Conservation (phyloP, 2,888 invertebrate genomes). For the Cantharis rustica region DNA sequence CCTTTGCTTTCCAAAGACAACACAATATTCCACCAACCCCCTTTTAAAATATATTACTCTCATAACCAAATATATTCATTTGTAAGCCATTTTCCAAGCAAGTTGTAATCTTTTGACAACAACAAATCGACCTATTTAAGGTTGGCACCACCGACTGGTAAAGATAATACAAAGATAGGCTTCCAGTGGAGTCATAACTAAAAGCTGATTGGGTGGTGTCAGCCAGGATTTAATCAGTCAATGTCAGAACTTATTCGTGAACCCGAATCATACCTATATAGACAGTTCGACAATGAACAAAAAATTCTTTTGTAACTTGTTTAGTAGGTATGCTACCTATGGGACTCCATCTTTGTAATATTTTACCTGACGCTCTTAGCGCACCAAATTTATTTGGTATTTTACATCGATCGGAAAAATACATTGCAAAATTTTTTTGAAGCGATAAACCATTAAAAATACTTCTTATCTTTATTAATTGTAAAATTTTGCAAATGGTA, state of each 20-base stretch:
- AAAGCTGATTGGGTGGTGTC: constrained; percentile 49
- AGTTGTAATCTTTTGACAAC: constrained; percentile 38
- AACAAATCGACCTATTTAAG: constrained; percentile 45
- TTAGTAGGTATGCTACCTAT: not conserved
- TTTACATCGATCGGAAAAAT: not conserved
- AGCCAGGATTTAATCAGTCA: constrained; percentile 45
- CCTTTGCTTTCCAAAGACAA: constrained; percentile 46
- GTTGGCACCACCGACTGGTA: constrained; percentile 45
- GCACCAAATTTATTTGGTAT: not conserved
- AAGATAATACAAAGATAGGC: constrained; percentile 40
- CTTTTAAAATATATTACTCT: constrained; percentile 24
- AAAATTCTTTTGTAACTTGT: not conserved
- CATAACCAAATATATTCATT: constrained; percentile 22
- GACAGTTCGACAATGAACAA: constrained; percentile 11
- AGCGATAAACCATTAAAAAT: not conserved
- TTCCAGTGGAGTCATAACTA: constrained; percentile 42
- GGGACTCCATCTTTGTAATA: not conserved
- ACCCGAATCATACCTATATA: constrained; percentile 19
- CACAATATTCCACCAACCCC: constrained; percentile 24
- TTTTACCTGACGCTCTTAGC: not conserved
- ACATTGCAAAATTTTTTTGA: not conserved
- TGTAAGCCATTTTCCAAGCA: constrained; percentile 13
- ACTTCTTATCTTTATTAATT: not conserved
- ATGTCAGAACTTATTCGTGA: constrained; percentile 35
- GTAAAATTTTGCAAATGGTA: not conserved